Conservation (phyloP, 2,797 vertebrate genomes). For the Chaunax sp. region DNA sequence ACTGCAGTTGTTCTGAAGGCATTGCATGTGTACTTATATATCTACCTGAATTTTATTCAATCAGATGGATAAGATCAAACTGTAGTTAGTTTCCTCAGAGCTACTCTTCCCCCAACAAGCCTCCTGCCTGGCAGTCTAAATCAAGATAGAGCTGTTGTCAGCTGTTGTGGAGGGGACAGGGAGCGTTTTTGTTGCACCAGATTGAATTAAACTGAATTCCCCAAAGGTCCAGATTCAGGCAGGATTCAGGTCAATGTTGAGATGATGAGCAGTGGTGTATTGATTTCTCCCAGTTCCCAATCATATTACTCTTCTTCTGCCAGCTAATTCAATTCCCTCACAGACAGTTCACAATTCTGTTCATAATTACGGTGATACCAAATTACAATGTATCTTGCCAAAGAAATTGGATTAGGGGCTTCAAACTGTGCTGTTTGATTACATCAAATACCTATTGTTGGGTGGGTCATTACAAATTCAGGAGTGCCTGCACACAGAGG, state of each 20-base stretch:
- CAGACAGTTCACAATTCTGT: conserved; percentile 78
- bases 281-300: conserved; percentile 80
- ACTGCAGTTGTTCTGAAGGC: conserved; percentile 11
- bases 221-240: conserved; percentile 77
- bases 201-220: conserved; percentile 80
- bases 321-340: conserved; percentile 79
- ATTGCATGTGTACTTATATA: not conserved
- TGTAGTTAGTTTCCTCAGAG: conserved; percentile 45
- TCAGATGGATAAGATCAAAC: conserved; percentile 55
- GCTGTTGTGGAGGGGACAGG: conserved; percentile 72
- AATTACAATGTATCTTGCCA: conserved; percentile 78
- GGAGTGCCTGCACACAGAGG: conserved; percentile 56
- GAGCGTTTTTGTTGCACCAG: conserved; percentile 71
- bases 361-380: conserved; percentile 78
- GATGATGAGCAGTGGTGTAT: conserved; percentile 76
- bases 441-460: conserved; percentile 76
- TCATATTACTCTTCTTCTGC: conserved; percentile 79
- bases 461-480: conserved; percentile 66
- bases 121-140: conserved; percentile 66
- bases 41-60: conserved; percentile 31
- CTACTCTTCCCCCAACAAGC: conserved; percentile 52
- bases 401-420: conserved; percentile 79
- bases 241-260: conserved; percentile 76
- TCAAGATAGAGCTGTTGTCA: conserved; percentile 81
- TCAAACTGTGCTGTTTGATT: conserved; percentile 76